Evolutionary conservation across 2,797 vertebrate genomes (phyloP).

Genomic region (Urocyon cinereoargenteus): DNA sequence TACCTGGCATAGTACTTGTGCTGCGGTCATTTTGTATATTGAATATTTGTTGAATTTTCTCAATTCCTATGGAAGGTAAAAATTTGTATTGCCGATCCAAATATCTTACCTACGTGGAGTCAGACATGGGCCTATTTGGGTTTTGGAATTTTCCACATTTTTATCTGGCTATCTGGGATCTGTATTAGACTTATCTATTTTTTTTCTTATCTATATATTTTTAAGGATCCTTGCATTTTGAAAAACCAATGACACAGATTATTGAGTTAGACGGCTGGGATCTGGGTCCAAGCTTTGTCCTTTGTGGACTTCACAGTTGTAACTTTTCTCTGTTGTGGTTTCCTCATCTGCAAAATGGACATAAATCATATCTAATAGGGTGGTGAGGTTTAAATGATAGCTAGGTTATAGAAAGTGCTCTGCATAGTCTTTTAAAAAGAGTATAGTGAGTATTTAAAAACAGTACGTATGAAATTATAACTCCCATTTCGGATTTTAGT

Average conservation of each 20-base stretch:
- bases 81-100: not conserved
- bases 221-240: not conserved
- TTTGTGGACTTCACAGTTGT: not conserved
- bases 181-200: not conserved
- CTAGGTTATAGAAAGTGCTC: not conserved
- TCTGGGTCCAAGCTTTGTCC: not conserved
- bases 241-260: not conserved
- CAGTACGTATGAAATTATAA: not conserved
- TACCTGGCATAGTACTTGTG: not conserved
- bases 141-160: not conserved
- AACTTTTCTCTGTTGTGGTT: not conserved
- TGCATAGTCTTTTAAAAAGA: not conserved
- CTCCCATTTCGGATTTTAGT: not conserved
- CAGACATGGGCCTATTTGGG: not conserved
- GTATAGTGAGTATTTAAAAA: not conserved
- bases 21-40: not conserved
- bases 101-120: not conserved
- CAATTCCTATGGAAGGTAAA: not conserved
- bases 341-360: not conserved
- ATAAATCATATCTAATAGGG: not conserved
- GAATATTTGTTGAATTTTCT: slow-evolving; percentile 1
- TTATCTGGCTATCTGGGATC: not conserved
- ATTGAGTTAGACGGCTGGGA: not conserved
- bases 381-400: not conserved
- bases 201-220: not conserved